Evolutionary conservation across 2,113 vertebrate species (phyloP).

Genomic region (Brachirus orientalis): DNA sequence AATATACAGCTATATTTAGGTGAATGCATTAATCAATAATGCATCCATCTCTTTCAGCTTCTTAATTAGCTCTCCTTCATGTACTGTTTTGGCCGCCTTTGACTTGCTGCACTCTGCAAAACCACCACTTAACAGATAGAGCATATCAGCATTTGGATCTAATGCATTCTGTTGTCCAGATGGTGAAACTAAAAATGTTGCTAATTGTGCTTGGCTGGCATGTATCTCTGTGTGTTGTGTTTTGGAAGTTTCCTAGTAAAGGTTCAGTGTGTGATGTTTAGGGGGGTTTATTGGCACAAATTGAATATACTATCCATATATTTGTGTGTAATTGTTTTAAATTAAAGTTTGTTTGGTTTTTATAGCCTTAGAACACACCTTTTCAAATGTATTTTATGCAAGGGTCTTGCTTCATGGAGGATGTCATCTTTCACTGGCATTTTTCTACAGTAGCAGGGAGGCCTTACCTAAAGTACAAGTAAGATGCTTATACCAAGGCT

Average conservation of each 20-base stretch:
- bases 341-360: no score
- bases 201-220: background rate
- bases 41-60: constrained; percentile 40
- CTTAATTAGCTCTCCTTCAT: constrained; percentile 39
- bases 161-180: background rate
- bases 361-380: no score
- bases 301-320: no score
- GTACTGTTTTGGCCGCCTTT: background rate
- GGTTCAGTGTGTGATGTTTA: no score
- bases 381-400: no score
- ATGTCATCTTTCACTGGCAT: no score
- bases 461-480: no score
- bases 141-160: background rate
- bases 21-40: constrained; percentile 68
- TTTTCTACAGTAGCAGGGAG: no score
- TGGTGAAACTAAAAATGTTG: background rate
- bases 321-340: no score
- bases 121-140: background rate
- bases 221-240: constrained; percentile 4
- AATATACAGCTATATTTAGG: constrained; percentile 63
- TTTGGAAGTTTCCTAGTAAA: background rate
- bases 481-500: no score
- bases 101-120: background rate
- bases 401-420: no score
- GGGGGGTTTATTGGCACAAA: no score